Evolutionary conservation across 1,140 invertebrate genomes (phyloP).

Genomic region (Acromyrmex charruanus): DNA sequence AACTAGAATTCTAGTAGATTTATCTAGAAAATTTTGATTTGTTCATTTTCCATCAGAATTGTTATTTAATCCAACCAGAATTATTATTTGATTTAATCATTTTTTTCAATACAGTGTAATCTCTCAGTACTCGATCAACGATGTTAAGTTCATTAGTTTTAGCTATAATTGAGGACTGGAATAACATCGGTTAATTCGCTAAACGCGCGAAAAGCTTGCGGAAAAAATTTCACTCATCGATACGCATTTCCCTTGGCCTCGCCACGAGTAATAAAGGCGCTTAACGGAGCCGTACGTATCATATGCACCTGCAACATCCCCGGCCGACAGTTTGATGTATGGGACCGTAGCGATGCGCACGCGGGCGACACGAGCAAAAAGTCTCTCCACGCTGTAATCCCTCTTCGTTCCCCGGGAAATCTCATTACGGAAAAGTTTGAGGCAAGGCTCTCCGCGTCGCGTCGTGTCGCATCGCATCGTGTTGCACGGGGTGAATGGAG

Average conservation of each 20-base stretch:
- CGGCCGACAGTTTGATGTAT: conserved; percentile 70
- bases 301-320: conserved; percentile 68
- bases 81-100: too few species aligned
- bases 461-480: neutral
- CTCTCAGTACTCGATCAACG: neutral
- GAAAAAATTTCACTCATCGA: conserved; percentile 22
- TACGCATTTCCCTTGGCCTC: conserved; percentile 18
- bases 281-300: conserved; percentile 66
- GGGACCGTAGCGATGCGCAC: conserved; percentile 51
- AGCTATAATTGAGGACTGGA: neutral
- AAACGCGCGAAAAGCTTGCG: neutral
- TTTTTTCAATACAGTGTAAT: neutral
- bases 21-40: too few species aligned
- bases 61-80: too few species aligned
- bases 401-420: conserved; percentile 66
- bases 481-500: conserved; percentile 8
- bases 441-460: conserved; percentile 23
- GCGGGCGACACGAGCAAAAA: conserved; percentile 53
- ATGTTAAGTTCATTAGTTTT: neutral
- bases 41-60: too few species aligned
- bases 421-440: conserved; percentile 67
- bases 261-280: conserved; percentile 57
- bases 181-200: neutral
- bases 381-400: conserved; percentile 54
- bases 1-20: too few species aligned